Conservation (phyloP, 2,888 invertebrate species). For the Himalopsyche kuldschensis region DNA sequence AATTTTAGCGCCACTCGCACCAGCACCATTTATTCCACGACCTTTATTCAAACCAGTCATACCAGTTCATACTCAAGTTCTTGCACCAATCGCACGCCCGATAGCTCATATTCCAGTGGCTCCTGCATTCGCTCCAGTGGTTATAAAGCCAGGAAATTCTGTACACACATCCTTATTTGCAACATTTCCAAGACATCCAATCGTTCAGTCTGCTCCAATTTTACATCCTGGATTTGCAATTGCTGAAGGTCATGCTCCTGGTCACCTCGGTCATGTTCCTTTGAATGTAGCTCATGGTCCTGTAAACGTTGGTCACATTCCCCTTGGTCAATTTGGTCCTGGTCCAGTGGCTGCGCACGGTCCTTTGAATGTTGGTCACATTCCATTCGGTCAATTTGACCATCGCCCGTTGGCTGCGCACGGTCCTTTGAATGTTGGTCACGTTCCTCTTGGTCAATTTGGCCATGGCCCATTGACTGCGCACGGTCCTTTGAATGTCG, state of each 20-base stretch:
- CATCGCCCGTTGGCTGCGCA: background rate
- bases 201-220: slow-evolving; percentile 43
- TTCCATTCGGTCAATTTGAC: background rate
- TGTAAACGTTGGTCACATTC: slow-evolving; percentile 6
- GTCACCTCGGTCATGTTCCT: slow-evolving; percentile 15
- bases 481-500: slow-evolving; percentile 5
- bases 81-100: slow-evolving; percentile 5
- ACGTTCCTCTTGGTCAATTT: background rate
- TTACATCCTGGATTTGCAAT: slow-evolving; percentile 2
- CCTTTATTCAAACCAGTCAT: background rate
- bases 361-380: background rate
- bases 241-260: slow-evolving; percentile 7
- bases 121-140: slow-evolving; percentile 44
- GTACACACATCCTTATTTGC: slow-evolving; percentile 55
- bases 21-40: background rate
- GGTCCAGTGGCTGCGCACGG: background rate
- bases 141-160: slow-evolving; percentile 54
- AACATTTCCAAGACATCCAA: slow-evolving; percentile 54
- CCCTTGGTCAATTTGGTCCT: slow-evolving; percentile 4
- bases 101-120: slow-evolving; percentile 47
- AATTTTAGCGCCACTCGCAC: slow-evolving; percentile 7
- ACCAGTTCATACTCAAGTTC: background rate
- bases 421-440: background rate
- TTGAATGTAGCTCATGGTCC: slow-evolving; percentile 18
- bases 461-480: slow-evolving; percentile 22